Evolutionary conservation across 2,797 vertebrate genomes (phyloP), one percentile per base, ranked within the genome.

Genomic region (Triplophysa yarkandensis): DNA sequence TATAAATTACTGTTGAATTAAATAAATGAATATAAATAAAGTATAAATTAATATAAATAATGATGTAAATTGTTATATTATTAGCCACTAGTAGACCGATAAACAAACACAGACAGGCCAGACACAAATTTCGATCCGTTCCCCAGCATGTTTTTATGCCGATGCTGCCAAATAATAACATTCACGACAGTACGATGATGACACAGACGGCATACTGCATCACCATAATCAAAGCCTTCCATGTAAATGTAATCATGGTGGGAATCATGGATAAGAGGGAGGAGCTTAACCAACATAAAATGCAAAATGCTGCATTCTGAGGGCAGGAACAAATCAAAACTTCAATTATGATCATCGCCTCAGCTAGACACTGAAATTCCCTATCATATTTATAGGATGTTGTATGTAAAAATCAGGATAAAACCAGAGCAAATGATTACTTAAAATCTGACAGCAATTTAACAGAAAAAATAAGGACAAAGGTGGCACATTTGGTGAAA

Each of bases 201-300:
- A 41, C 46, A 64, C 2, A 63, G 25, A n/a, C n/a, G n/a, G 48
- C 19, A n/a, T 25, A 64, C 8, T n/a, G 43, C 14, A 54, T 27
- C 19, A 2, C 61, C 4, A 11, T 55, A 73, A 64, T 43, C 60
- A 64, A 44, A 23, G 48, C 3, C 46, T 28, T 73, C 1, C 28
- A 61, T 58, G 55, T 58, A 58, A 58, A 58, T 58, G 55, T 19
- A 58, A 58, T 58, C 55, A 58, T 2, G 36, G 13, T 39, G 28
- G 7, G 16, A 34, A 30, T 16, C 27, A 55, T 28, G 25, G 52
- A 58, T 17, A 58, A 34, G 28, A 34, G 30, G 55, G 28, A 58
- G 28, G 30, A 58, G 55, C 55, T 58, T 11, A 34, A 58, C 30
- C 17, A 9, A 57, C 2, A 34, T n/a, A 19, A 34, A 32, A 58